Base-by-base conservation (phyloP, 2,888 invertebrate species). In the Sesamia inferens region DNA sequence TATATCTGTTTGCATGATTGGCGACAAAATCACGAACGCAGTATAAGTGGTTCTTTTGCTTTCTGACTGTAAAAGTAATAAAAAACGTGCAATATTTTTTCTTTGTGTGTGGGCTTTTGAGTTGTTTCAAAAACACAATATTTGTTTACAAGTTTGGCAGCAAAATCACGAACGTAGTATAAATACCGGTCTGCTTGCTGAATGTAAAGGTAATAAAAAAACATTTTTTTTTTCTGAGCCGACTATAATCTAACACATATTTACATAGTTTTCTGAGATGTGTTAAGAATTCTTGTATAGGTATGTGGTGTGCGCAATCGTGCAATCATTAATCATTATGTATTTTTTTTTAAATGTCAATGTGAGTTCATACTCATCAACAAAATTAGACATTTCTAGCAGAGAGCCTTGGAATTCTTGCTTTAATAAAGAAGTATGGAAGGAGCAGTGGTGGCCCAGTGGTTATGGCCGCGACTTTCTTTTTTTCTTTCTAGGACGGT, bases 21-120 rank as follows among this genome's bases (percentile, higher is more conserved):
- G 51, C n/a, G n/a, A n/a, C 10, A n/a, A 54, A 54, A 54, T 54
- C 51, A n/a, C 51, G 51, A n/a, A 51, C n/a, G n/a, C 3, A n/a
- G n/a, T 51, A 51, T n/a, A 77, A 39, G 39, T 31, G 3, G 2
- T 3, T 31, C 1, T 31, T 16, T 44, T n/a, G 51, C 76, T 44
- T 68, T 61, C 16, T 77, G 31, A 51, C 19, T 58, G 19, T 44
- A 14, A 75, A 65, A 42, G 22, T 19, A n/a, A 13, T 31, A 24
- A 31, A 31, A 31, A 31, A 1, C 31, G 2, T 3, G 31, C 31
- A 2, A 31, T 31, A 31, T 31, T 31, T 31, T 31, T 31, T 31
- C 31, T 2, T 31, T 31, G n/a, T 54, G n/a, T n/a, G 10, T 54
- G 51, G n/a, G n/a, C 10, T n/a, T n/a, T 54, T 5, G 10, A n/a